Evolutionary conservation across 2,797 vertebrate species (phyloP).

Genomic region (Coluber constrictor): DNA sequence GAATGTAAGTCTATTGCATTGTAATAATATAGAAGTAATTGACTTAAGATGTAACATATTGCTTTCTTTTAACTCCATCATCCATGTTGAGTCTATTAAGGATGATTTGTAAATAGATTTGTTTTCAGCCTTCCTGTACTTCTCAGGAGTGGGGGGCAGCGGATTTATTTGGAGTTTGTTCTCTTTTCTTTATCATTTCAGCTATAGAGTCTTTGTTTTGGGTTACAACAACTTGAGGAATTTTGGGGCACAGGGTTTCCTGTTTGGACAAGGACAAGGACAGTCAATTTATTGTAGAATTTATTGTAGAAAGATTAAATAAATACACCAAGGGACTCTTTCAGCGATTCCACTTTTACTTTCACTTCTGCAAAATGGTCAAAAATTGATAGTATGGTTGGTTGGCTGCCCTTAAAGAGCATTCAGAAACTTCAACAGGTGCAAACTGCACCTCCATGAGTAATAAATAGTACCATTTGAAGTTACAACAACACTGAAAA

Average conservation of each 20-base stretch:
- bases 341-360: neutral
- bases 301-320: neutral
- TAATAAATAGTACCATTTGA: neutral
- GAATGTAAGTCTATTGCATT: neutral
- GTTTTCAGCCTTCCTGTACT: neutral
- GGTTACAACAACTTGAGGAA: neutral
- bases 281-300: too few relatives aligned
- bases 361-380: neutral
- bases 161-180: neutral
- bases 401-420: neutral
- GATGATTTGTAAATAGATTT: neutral
- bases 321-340: neutral
- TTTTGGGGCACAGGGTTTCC: neutral
- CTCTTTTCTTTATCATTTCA: neutral
- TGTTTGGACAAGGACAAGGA: neutral
- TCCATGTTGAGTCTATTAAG: neutral
- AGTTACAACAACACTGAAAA: neutral
- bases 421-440: neutral
- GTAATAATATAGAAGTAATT: neutral
- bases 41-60: neutral
- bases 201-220: neutral
- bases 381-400: neutral
- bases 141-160: neutral
- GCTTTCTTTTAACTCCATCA: neutral
- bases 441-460: neutral